Evolutionary conservation across 2,888 invertebrate genomes (phyloP).

Genomic region (Stenurella melanura): DNA sequence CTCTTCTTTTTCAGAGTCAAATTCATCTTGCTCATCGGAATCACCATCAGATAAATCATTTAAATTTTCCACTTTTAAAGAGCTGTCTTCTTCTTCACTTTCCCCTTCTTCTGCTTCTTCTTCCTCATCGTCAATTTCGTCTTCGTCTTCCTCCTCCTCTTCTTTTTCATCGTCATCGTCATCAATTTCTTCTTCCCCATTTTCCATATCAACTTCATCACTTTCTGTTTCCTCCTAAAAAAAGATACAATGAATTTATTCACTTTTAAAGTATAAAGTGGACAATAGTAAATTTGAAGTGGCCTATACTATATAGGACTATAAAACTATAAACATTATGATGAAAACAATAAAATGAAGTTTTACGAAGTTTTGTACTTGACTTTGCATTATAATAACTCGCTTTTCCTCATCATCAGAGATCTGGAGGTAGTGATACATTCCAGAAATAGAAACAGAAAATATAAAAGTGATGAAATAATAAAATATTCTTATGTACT

Average conservation of each 20-base stretch:
- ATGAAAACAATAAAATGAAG: too few species aligned
- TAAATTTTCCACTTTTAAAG: conserved; percentile 52
- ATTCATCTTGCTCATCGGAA: conserved; percentile 66
- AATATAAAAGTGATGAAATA: too few species aligned
- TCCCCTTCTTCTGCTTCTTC: background rate
- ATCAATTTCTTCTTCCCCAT: background rate
- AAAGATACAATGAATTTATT: background rate
- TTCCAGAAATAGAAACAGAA: too few species aligned
- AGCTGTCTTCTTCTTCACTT: background rate
- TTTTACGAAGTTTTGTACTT: too few species aligned
- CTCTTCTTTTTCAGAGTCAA: conserved; percentile 59
- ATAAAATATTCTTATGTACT: too few species aligned
- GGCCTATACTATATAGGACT: too few species aligned
- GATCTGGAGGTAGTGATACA: too few species aligned
- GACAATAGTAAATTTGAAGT: too few species aligned
- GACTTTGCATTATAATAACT: too few species aligned
- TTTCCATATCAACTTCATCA: conserved; percentile 27
- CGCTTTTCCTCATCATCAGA: too few species aligned
- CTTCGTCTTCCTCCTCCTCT: background rate
- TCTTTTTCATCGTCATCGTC: conserved; percentile 21
- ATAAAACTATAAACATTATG: too few species aligned
- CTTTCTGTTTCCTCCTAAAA: conserved; percentile 20
- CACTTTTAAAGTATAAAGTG: too few species aligned
- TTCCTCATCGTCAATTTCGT: background rate
- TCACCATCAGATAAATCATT: conserved; percentile 69